Evolutionary conservation across 2,797 vertebrate genomes (phyloP).

Genomic region (Phataginus tetradactyla): DNA sequence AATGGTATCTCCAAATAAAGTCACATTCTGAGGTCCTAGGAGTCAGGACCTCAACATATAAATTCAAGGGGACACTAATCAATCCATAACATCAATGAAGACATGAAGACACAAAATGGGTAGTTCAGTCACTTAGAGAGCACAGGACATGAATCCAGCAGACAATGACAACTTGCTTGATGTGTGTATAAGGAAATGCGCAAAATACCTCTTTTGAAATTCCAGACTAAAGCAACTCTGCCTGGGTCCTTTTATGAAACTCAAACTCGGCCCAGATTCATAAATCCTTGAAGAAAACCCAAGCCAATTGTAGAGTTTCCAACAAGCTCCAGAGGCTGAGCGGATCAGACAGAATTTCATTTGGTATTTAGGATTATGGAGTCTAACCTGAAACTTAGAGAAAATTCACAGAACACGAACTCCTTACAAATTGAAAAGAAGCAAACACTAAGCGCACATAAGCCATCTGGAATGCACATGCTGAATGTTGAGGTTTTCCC

Average conservation of each 20-base stretch:
- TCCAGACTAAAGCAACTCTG: conserved; percentile 54
- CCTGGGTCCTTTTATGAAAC: conserved; percentile 57
- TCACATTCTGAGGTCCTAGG: background rate
- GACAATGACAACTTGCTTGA: background rate
- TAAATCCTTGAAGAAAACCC: conserved; percentile 75
- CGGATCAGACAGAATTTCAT: conserved; percentile 72
- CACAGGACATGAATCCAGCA: conserved; percentile 43
- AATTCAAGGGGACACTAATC: background rate
- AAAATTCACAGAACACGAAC: conserved; percentile 64
- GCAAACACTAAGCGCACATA: conserved; percentile 37
- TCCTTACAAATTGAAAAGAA: conserved; percentile 67
- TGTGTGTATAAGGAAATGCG: conserved; percentile 33
- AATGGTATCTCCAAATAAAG: conserved; percentile 17
- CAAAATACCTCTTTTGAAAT: conserved; percentile 61
- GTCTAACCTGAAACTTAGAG: conserved; percentile 69
- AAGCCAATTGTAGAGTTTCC: conserved; percentile 66
- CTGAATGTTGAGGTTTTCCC: background rate
- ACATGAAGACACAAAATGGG: background rate
- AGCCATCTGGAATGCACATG: conserved; percentile 54
- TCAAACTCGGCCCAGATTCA: conserved; percentile 63
- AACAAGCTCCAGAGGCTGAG: conserved; percentile 66
- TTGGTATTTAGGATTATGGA: conserved; percentile 71
- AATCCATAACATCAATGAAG: background rate
- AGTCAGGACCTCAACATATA: background rate
- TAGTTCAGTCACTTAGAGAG: conserved; percentile 19